Evolutionary conservation across 2,888 invertebrate species (phyloP).

Genomic region (Drosophila merina): DNA sequence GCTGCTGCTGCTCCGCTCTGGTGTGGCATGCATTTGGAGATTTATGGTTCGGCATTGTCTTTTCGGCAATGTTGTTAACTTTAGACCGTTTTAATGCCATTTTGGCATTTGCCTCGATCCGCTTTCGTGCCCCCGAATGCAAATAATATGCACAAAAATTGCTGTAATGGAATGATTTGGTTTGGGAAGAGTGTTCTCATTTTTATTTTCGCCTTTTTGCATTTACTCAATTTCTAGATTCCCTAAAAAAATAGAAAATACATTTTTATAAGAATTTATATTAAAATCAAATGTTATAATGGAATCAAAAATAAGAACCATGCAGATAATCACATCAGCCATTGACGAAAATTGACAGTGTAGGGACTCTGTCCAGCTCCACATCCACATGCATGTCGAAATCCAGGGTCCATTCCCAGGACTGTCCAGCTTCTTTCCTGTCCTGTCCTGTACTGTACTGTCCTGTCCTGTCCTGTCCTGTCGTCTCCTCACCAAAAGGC

Average conservation of each 20-base stretch:
- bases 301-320: background rate
- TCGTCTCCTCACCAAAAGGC: constrained; percentile 61
- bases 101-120: constrained; percentile 59
- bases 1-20: constrained; percentile 50
- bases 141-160: constrained; percentile 71
- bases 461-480: constrained; percentile 37
- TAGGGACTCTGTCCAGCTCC: constrained; percentile 26
- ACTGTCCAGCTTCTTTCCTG: constrained; percentile 28
- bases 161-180: constrained; percentile 62
- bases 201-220: background rate
- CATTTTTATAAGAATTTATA: background rate
- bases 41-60: constrained; percentile 77
- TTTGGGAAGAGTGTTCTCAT: background rate
- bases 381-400: constrained; percentile 9
- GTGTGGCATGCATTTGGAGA: constrained; percentile 78
- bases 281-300: background rate
- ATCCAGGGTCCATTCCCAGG: constrained; percentile 13
- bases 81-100: constrained; percentile 46
- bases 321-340: constrained; percentile 30
- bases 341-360: constrained; percentile 37
- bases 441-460: constrained; percentile 35
- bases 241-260: background rate
- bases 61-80: constrained; percentile 72
- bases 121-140: constrained; percentile 46
- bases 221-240: too few relatives aligned